A percentile compares a stretch with the other conserved stretches of the same genome.
These are phyloP conservation scores for Trachythela sp. DNA, from an alignment of 64 coral and sea anemone genomes.

Conservation along the genomic window DNA sequence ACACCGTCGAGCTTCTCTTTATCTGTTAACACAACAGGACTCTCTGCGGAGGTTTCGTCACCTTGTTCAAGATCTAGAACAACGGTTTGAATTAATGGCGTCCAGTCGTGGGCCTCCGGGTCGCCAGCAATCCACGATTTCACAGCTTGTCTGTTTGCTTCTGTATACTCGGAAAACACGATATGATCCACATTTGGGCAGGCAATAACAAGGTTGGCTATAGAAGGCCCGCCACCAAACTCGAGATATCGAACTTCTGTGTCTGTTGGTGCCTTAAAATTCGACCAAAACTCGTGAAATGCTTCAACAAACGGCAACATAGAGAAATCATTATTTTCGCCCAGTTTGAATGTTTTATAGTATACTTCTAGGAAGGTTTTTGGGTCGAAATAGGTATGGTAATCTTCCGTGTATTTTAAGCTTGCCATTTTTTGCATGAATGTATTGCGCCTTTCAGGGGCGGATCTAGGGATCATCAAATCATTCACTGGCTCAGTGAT, in stretches of 20 bases:
- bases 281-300: constrained; percentile 5
- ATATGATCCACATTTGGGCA: neutral
- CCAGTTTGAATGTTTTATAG: neutral
- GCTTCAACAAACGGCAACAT: neutral
- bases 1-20: neutral
- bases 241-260: neutral
- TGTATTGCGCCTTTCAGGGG: no score
- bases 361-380: neutral
- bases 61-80: neutral
- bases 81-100: neutral
- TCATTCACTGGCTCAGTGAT: no score
- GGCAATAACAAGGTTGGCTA: neutral
- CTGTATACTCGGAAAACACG: neutral
- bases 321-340: neutral
- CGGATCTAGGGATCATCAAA: no score
- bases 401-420: neutral
- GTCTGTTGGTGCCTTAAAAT: neutral
- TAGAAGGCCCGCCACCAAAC: neutral
- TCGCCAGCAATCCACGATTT: constrained; percentile 8
- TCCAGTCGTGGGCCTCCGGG: neutral
- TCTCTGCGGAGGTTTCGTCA: neutral
- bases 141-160: neutral
- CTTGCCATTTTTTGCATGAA: no score
- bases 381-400: neutral
- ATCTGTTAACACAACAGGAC: neutral